These are phyloP conservation scores for Lutraria rhynchaena DNA, from an alignment of 1,140 invertebrate genomes.

Conservation along the genomic window DNA sequence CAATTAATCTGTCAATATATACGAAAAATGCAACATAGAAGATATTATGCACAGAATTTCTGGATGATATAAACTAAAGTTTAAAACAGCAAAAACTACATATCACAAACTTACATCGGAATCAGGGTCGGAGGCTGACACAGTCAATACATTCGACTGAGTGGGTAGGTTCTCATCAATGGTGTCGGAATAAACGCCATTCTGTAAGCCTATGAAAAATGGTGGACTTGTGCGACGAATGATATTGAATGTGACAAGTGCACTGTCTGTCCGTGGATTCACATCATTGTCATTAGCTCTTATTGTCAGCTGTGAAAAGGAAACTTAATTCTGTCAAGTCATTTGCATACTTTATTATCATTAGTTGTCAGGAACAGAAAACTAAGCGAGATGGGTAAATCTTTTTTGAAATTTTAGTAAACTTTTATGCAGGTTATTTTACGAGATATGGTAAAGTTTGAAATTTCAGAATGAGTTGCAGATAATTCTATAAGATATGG, in stretches of 20 bases:
- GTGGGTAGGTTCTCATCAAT: slow-evolving; percentile 37
- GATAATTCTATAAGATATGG: too few species aligned
- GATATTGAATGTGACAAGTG: slow-evolving; percentile 87
- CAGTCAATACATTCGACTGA: slow-evolving; percentile 11
- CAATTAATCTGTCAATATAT: too few species aligned
- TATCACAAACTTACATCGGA: slow-evolving; percentile 37
- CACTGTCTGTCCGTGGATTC: slow-evolving; percentile 92
- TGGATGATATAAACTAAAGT: too few species aligned
- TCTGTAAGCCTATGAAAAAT: slow-evolving; percentile 48
- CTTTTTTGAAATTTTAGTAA: too few species aligned
- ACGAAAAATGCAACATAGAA: too few species aligned
- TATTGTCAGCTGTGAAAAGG: slow-evolving; percentile 86
- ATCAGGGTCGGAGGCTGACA: slow-evolving; percentile 36
- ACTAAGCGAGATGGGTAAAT: too few species aligned
- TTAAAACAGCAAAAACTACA: too few species aligned
- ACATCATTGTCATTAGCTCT: slow-evolving; percentile 95
- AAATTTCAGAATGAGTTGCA: too few species aligned
- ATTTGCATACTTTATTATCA: not conserved
- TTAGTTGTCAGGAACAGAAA: too few species aligned
- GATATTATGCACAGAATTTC: too few species aligned
- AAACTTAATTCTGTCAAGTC: not conserved
- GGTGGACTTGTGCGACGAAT: slow-evolving; percentile 64
- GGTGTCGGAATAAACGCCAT: slow-evolving; percentile 8
- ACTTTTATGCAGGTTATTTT: too few species aligned
- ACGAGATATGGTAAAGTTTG: too few species aligned